A percentile compares a stretch with the other conserved stretches of the same genome.
phyloP scores from a whole-genome alignment of 2,797 vertebrate genomes.

The Delichon dasypus region DNA sequence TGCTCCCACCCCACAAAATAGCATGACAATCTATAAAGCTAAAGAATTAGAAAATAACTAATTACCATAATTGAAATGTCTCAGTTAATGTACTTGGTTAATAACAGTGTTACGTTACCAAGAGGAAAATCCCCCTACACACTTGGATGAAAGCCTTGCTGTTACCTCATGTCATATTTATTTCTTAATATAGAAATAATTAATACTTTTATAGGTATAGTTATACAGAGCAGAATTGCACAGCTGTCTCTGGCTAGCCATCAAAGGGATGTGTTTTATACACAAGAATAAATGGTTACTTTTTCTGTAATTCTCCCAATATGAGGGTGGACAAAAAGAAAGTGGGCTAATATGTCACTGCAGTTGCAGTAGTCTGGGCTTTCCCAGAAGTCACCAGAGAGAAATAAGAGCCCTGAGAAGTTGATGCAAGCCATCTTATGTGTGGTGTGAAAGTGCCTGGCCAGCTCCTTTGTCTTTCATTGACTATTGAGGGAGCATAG shows the following conservation, averaged over 20 bases:
- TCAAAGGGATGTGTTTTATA: not conserved
- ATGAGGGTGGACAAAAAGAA: not conserved
- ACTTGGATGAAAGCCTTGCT: conserved; percentile 25
- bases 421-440: not conserved
- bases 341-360: not conserved
- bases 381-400: not conserved
- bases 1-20: not conserved
- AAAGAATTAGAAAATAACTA: conserved; percentile 27
- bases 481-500: not conserved
- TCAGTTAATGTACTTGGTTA: conserved; percentile 18
- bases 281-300: not conserved
- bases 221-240: not conserved
- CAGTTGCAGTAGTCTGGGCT: not conserved
- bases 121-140: not conserved
- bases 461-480: not conserved
- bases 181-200: conserved; percentile 52
- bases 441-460: fast-evolving
- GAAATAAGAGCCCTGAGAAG: not conserved
- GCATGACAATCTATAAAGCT: not conserved
- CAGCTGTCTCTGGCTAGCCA: not conserved
- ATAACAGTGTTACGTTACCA: not conserved
- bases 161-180: conserved; percentile 12
- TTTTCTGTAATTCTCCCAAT: not conserved
- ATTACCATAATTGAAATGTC: conserved; percentile 45
- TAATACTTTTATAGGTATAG: not conserved